Base-by-base conservation (phyloP, 2,888 invertebrate genomes). In the Dugesia japonica region DNA sequence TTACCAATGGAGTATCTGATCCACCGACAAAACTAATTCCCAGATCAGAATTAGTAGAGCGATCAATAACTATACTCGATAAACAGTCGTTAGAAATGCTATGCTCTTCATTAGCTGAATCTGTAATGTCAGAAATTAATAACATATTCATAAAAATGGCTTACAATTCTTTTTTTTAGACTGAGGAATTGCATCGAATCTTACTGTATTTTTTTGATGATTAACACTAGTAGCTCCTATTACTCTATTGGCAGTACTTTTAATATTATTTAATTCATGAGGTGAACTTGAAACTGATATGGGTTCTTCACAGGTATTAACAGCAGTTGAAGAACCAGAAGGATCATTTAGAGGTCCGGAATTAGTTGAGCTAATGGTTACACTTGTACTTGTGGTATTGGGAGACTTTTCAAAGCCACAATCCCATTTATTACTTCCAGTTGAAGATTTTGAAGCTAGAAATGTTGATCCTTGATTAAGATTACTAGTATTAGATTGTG, bases 1-100 rank as follows among this genome's bases (percentile, higher is more conserved):
- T 82, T 80, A 86, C 86, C 82, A 86, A 80, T 28, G 86, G 86
- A 7, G 86, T 86, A 80, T 86, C 86, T 78, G 83, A 83, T 1
- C 86, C 86, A 13, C 86, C 86, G 9, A 86, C 86, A 72, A 86
- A 83, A 78, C 84, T 85, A 79, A 86, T 82, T 13, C 86, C 86
- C 28, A 86, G 81, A 76, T 84, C 82, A 74, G 81, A 80, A 26
- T 74, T 28, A 26, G 80, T 79, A 76, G 81, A 80, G 71, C 85
- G 80, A 78, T 84, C 84, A 73, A 86, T 85, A 80, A 86, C 85
- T 76, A 86, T 84, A 56, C 85, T 85, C 23, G 84, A 84, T 76
- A 86, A 84, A 77, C 85, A 84, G 0, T 86, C 86, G 77, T 85
- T 84, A 38, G 84, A 78, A 28, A 86, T 81, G 1, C 81, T 82